A percentile compares a stretch with the other conserved stretches of the same genome.
These are phyloP conservation scores for Saxicola maurus DNA, from an alignment of 2,797 vertebrate species.

Conservation along the genomic window DNA sequence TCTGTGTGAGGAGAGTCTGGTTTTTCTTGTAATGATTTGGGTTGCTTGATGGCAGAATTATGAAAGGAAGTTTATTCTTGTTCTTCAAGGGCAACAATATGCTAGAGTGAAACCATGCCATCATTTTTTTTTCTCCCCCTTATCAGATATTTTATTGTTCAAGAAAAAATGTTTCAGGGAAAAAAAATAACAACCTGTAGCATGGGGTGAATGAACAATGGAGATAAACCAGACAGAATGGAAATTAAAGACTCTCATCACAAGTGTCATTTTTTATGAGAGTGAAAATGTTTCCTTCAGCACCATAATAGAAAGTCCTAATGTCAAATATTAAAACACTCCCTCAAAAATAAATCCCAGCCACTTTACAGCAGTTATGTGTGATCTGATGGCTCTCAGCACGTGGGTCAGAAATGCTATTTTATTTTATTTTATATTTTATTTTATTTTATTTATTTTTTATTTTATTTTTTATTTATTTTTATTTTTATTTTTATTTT, in stretches of 20 bases:
- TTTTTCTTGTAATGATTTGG: background rate
- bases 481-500: no score
- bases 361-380: background rate
- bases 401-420: background rate
- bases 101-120: background rate
- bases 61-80: background rate
- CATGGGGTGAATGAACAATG: background rate
- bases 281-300: background rate
- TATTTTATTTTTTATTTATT: no score
- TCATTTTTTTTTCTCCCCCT: background rate
- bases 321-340: background rate
- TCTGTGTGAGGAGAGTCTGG: background rate
- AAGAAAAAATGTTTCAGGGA: background rate
- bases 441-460: no score
- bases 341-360: background rate
- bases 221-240: background rate
- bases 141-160: slow-evolving; percentile 10
- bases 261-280: background rate
- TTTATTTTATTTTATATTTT: no score
- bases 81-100: slow-evolving; percentile 3
- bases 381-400: background rate
- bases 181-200: background rate
- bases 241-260: background rate
- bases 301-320: background rate
- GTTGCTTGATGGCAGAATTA: background rate